Base-by-base conservation (phyloP, 2,113 vertebrate species). In the Chloropsis hardwickii region DNA sequence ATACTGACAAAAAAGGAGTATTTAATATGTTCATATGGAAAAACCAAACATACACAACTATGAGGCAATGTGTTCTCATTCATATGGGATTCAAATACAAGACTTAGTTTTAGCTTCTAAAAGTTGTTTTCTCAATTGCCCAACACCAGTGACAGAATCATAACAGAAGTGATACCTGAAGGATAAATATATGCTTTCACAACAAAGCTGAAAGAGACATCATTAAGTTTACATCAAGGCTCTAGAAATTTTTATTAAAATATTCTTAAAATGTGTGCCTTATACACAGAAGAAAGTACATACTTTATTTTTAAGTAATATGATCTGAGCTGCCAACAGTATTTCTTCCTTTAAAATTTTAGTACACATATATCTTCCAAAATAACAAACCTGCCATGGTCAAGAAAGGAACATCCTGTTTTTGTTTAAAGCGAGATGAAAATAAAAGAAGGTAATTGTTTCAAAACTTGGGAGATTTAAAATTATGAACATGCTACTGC, bases 181-280 rank as follows among this genome's bases (percentile, higher is more conserved):
- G 35, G n/a, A 91, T 22, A 81, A 82, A 62, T n/a, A 80, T 44
- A 47, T 57, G 37, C 22, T 88, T 91, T 83, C 33, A 20, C 31
- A 54, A 65, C 10, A 70, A 94, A 62, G 19, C 24, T 86, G 25
- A 69, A 67, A 87, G 42, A 88, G 44, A 89, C 25, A 60, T 24
- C 16, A 19, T 9, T 11, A 69, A 84, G 45, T 92, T 86, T 94
- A 97, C 45, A 90, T 9, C 16, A 92, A 85, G 25, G 15, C 23
- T 86, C 70, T 54, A 77, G 15, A 62, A 88, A 53, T 11, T 67
- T 95, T 88, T 93, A 95, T 78, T 94, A 83, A 91, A 92, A 54
- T 88, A 62, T 29, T 94, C 64, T 40, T 11, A 20, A 79, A 69
- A 78, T 21, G 84, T 31, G 25, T 69, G 66, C 33, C 94, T 29